Evolutionary conservation across 1,140 invertebrate genomes (phyloP), one percentile per base, ranked within the genome.

Genomic region (Brachionus calyciflorus): DNA sequence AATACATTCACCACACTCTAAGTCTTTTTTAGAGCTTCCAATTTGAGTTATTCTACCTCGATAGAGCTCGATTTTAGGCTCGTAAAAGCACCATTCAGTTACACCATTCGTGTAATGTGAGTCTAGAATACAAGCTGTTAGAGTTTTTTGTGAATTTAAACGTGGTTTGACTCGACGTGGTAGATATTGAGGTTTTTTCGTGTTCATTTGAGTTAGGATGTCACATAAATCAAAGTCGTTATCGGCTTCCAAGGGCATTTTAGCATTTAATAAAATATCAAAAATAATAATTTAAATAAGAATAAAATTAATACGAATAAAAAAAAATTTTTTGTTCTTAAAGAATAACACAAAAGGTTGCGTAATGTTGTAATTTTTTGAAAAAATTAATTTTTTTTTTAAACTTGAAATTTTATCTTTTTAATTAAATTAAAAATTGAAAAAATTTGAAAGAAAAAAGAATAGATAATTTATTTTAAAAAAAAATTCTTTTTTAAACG

Each of bases 141-240:
- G 46, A n/a, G 48, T 19, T 37, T 51, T 73, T 51, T 49, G n/a
- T 19, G 37, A 21, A 12, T 48, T 55, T 24, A 51, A 37, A 14
- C 5, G 4, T 21, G 37, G 28, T 24, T n/a, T 30, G 12, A 28
- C 28, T 48, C 24, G n/a, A 4, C 21, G 21, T 21, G 44, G 4
- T 51, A 2, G 28, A 12, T 12, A 3, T 51, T 49, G 14, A 10
- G 28, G 28, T 21, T 14, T 37, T 19, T 41, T 14, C 6, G 60
- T 44, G 12, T 65, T 24, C 40, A 65, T 65, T 10, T 65, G 19
- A 3, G 19, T 41, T 21, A 65, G 19, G 10, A 65, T 41, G 10
- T 19, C 24, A n/a, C 44, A 65, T 19, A 65, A 44, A 28, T 65
- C 60, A 65, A 65, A 65, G 10, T 65, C 60, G 21, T 65, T 65